Base-by-base conservation (phyloP, 1,140 invertebrate species). In the Ostrea denselamellosa region DNA sequence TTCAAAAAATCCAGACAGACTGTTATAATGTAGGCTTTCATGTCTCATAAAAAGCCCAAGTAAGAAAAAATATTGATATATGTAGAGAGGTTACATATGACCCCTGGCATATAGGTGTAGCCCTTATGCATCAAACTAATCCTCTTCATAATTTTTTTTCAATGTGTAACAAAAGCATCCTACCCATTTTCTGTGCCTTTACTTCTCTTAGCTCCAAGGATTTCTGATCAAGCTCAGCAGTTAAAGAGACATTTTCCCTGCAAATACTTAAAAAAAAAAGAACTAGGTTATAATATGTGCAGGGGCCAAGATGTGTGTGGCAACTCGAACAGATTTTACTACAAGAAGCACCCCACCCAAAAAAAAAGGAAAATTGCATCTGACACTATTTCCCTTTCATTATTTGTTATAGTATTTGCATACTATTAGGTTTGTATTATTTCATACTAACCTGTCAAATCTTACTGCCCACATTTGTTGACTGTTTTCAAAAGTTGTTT, bases 191-290 rank as follows among this genome's bases (percentile, higher is more conserved):
- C 25, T 93, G 91, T 34, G 92, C 90, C 58, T 90, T 88, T 19
- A 92, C 65, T 90, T 90, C 89, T 25, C 90, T 85, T 17, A 94
- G 87, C 68, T 93, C 92, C 86, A 93, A 91, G 28, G 91, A 91
- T 77, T 90, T 90, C 19, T 90, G 71, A 77, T 93, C 93, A 8
- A 93, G 85, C 17, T 87, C 85, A 8, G 89, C 87, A 65, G 90
- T 91, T 17, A 94, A 88, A 14, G 84, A 34, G n/a, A 85, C 91
- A 90, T 94, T 94, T 54, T 94, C 93, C 88, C 90, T 91, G 83
- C 93, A 94, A 19, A 93, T 92, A 86, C 93, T 94, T 82, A 91
- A 88, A 25, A 52, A 83, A 17, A 51, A 83, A 53, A 52, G 4
- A n/a, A 83, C 5, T 52, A 83, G 25, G 10, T 44, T 14, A 54